Evolutionary conservation across 2,797 vertebrate species (phyloP), one percentile per base, ranked within the genome.

Genomic region (Lerista edwardsae): DNA sequence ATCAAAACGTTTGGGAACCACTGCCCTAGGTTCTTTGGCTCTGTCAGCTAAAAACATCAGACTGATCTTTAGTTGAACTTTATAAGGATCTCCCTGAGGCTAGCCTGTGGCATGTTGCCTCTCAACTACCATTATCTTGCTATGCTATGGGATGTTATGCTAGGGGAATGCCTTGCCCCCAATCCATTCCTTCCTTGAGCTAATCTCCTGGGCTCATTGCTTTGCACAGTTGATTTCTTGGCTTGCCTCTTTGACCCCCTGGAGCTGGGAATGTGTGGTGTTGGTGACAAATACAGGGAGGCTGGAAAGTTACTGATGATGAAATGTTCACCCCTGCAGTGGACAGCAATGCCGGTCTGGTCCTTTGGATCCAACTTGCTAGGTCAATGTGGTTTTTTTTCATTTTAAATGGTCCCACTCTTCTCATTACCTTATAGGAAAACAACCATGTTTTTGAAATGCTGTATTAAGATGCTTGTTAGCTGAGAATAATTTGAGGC

Each of bases 111-210:
- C 57, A 12, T 62, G 77, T 79, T 47, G 73, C 86, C 84, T 89
- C 84, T 64, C 86, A 85, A 76, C 74, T 87, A 67, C 79, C 29
- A 2, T 80, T 31, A 86, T 75, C 88, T 76, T 14, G 15, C 86
- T 87, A 77, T 69, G 87, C 82, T 92, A 55, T 84, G 86, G 87
- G 83, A 90, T 92, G 14, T 4, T 4, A 89, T 87, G 88, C 83
- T 92, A 76, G 91, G 92, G 90, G n/a, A n/a, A 90, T 85, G 81
- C 74, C 86, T 90, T 94, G 92, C 86, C 86, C 86, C 87, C 34
- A 94, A 93, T 86, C 89, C 69, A 91, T 93, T 91, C 92, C 80
- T 94, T 93, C 82, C 77, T 27, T 90, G 85, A 84, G 82, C 79
- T 23, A 75, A 81, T 74, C 51, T 90, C 83, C 61, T 77, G 85